Percentiles rank a stretch among this genome's conserved stretches.
Evolutionary conservation across 1,140 invertebrate genomes (phyloP).

Genomic region (Heliconius nattereri): DNA sequence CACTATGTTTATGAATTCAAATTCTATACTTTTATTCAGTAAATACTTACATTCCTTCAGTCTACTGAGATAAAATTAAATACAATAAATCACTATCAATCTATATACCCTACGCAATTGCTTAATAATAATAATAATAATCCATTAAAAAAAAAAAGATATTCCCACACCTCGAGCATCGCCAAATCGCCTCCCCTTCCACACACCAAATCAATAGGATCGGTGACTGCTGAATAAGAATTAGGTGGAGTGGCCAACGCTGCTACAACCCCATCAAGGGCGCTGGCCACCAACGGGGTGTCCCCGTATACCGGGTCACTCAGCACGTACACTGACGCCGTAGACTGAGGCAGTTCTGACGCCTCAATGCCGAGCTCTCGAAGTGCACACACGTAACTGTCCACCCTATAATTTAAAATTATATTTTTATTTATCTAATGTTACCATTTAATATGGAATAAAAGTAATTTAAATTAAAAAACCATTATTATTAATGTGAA

Average conservation of each 20-base stretch:
- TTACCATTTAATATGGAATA: no score
- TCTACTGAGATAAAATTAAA: no score
- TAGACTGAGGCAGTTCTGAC: constrained; percentile 57
- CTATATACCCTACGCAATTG: no score
- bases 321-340: constrained; percentile 82
- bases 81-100: no score
- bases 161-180: constrained; percentile 82
- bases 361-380: constrained; percentile 77
- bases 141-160: no score
- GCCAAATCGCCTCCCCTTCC: constrained; percentile 85
- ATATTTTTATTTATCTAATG: no score
- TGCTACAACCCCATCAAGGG: constrained; percentile 86
- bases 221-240: constrained; percentile 87
- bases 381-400: constrained; percentile 82
- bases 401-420: constrained; percentile 53
- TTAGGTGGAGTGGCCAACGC: constrained; percentile 88
- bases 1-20: no score
- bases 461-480: no score
- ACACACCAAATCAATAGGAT: constrained; percentile 88
- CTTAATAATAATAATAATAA: no score
- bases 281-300: constrained; percentile 77
- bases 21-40: no score
- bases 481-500: no score
- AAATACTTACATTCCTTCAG: no score
- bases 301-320: constrained; percentile 83